Evolutionary conservation across 35 echinoderm and acorn worm genomes (phyloP).

Genomic region (Chiridota heheva): DNA sequence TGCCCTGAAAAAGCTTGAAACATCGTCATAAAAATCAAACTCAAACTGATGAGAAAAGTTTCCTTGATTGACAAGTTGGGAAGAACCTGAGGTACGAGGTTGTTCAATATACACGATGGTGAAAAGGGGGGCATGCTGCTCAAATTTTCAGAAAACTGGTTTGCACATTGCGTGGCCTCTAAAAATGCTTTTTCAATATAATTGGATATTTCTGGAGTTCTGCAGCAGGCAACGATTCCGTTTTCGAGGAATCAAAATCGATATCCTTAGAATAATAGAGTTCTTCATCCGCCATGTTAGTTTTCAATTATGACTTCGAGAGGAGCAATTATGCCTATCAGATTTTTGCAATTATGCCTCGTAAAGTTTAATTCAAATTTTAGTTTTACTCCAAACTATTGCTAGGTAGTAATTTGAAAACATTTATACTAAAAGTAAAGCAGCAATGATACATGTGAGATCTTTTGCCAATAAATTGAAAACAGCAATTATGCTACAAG

Average conservation of each 20-base stretch:
- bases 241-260: neutral
- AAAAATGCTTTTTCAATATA: slow-evolving; percentile 16
- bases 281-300: slow-evolving; percentile 25
- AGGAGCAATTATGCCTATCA: neutral
- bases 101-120: neutral
- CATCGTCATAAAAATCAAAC: slow-evolving; percentile 21
- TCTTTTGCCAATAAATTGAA: too few relatives aligned
- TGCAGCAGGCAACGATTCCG: neutral
- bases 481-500: too few relatives aligned
- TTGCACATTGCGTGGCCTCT: slow-evolving; percentile 17
- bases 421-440: too few relatives aligned
- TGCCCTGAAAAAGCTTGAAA: slow-evolving; percentile 9
- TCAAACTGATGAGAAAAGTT: neutral
- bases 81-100: neutral
- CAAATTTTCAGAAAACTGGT: slow-evolving; percentile 8
- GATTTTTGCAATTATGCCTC: too few relatives aligned
- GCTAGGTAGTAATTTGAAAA: too few relatives aligned
- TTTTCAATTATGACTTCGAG: neutral
- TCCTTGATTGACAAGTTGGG: slow-evolving; percentile 9
- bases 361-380: too few relatives aligned
- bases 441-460: too few relatives aligned
- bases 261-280: slow-evolving; percentile 17
- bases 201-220: slow-evolving; percentile 16
- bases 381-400: too few relatives aligned
- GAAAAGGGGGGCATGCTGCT: neutral